These are phyloP conservation scores for Macaria liturata DNA, from an alignment of 2,888 invertebrate genomes.

Conservation along the genomic window DNA sequence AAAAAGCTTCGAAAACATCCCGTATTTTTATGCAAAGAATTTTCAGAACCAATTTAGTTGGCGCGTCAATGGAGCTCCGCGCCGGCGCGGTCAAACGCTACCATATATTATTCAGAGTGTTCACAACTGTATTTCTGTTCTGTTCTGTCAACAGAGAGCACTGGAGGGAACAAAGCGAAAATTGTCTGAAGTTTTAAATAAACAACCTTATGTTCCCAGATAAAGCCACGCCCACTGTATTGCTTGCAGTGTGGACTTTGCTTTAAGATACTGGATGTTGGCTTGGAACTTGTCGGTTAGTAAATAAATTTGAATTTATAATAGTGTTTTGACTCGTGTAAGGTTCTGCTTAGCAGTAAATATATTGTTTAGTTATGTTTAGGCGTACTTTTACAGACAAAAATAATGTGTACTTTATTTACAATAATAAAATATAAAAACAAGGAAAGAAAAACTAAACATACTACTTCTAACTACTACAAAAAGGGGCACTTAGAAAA, in stretches of 20 bases:
- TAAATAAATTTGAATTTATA: no score
- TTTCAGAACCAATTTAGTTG: constrained; percentile 39
- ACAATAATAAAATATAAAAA: no score
- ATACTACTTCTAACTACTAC: no score
- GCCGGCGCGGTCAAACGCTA: constrained; percentile 47
- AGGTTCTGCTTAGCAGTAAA: no score
- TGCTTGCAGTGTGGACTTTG: background rate
- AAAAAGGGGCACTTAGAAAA: no score
- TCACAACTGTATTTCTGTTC: constrained; percentile 48
- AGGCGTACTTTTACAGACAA: no score
- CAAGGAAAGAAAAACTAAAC: no score
- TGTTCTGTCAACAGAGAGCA: constrained; percentile 38
- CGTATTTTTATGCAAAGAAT: constrained; percentile 35
- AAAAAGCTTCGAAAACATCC: constrained; percentile 15
- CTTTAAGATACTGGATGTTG: background rate
- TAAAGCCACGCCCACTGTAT: constrained; percentile 1
- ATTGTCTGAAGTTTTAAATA: constrained; percentile 25
- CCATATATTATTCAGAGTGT: constrained; percentile 56
- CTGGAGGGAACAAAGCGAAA: constrained; percentile 27
- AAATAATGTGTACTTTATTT: no score
- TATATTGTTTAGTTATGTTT: no score
- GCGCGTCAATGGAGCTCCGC: constrained; percentile 10
- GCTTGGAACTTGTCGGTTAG: no score
- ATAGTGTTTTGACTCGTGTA: no score
- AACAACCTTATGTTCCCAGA: constrained; percentile 19